phyloP scores from a whole-genome alignment of 2,113 vertebrate genomes.

The Agapornis roseicollis region DNA sequence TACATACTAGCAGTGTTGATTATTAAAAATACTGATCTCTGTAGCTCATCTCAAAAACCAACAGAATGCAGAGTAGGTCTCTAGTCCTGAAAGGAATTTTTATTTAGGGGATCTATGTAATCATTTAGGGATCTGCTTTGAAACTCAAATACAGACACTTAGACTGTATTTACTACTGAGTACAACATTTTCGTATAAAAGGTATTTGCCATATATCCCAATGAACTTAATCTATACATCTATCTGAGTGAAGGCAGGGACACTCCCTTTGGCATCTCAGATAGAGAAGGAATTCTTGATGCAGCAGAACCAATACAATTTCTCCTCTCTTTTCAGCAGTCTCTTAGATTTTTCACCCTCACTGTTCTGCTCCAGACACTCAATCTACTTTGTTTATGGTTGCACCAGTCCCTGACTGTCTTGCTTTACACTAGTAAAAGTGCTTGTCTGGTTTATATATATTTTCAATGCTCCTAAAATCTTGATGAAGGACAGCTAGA shows the following conservation, averaged over 20 bases:
- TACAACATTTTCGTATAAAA: background rate
- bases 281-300: background rate
- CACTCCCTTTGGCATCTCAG: background rate
- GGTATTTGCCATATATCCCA: background rate
- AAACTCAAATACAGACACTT: background rate
- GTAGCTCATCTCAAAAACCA: background rate
- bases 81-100: background rate
- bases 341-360: background rate
- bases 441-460: background rate
- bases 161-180: background rate
- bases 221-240: background rate
- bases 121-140: background rate
- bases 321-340: background rate
- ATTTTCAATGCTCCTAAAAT: background rate
- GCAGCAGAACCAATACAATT: background rate
- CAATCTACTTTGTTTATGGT: background rate
- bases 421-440: background rate
- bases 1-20: background rate
- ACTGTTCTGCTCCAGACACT: background rate
- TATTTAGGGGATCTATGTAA: background rate
- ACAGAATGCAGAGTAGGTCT: background rate
- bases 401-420: background rate
- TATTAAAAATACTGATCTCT: background rate
- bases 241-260: background rate
- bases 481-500: conserved; percentile 28